Conservation (phyloP, 2,113 vertebrate genomes). For the Tupaia tana region DNA sequence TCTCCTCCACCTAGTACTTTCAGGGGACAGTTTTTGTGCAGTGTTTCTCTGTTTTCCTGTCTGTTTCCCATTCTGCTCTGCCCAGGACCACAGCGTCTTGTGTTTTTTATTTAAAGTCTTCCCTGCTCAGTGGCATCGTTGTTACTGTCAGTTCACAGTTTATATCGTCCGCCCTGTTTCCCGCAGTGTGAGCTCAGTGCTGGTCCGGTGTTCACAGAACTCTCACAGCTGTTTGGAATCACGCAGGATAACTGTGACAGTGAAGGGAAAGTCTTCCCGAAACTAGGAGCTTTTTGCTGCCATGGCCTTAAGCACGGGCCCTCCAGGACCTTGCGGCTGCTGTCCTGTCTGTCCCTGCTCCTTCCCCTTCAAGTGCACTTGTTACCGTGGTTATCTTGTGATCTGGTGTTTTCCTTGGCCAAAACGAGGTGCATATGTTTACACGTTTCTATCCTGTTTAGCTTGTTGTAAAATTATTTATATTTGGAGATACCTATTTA, state of each 20-base stretch:
- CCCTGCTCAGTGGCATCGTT: not conserved
- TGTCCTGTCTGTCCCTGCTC: conserved; percentile 46
- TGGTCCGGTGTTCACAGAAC: conserved; percentile 73
- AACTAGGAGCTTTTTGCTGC: conserved; percentile 72
- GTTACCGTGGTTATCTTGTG: conserved; percentile 65
- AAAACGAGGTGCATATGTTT: conserved; percentile 74
- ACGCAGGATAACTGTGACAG: conserved; percentile 66
- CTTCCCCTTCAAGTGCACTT: conserved; percentile 65
- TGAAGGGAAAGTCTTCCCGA: conserved; percentile 67
- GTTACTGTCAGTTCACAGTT: conserved; percentile 59
- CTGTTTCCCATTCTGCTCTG: not conserved
- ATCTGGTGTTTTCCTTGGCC: conserved; percentile 70
- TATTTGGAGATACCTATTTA: conserved; percentile 66
- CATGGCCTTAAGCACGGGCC: conserved; percentile 71
- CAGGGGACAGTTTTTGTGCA: conserved; percentile 30
- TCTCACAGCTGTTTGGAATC: conserved; percentile 63
- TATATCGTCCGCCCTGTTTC: conserved; percentile 70
- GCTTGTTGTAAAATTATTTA: conserved; percentile 69
- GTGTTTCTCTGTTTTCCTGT: conserved; percentile 46
- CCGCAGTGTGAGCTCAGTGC: conserved; percentile 65
- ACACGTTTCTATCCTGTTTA: conserved; percentile 77
- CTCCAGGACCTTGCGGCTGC: conserved; percentile 49
- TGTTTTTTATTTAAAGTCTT: too few relatives aligned
- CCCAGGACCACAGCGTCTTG: conserved; percentile 31
- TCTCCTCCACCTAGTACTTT: conserved; percentile 43